These are phyloP conservation scores for Stictocephala bisonia DNA, from an alignment of 2,888 invertebrate genomes.

Conservation along the genomic window DNA sequence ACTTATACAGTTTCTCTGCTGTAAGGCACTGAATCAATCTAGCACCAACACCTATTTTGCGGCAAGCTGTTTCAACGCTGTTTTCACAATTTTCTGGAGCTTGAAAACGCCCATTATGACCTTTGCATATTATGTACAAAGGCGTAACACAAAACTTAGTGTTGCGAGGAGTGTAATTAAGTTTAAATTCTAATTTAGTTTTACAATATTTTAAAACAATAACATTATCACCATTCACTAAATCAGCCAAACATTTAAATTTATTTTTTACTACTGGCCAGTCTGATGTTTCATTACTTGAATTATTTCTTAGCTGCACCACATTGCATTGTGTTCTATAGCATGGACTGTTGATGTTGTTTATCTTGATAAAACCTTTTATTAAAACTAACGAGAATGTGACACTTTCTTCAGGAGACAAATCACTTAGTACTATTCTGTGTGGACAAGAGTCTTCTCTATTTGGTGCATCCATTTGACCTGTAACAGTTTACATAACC, in stretches of 20 bases:
- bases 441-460: slow-evolving; percentile 30
- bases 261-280: slow-evolving; percentile 75
- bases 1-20: slow-evolving; percentile 87
- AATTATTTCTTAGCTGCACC: slow-evolving; percentile 58
- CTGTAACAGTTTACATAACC: too few species aligned
- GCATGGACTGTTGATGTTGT: slow-evolving; percentile 63
- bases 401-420: slow-evolving; percentile 72
- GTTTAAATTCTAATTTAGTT: slow-evolving; percentile 33
- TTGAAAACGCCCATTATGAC: slow-evolving; percentile 84
- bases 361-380: slow-evolving; percentile 68
- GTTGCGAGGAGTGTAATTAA: slow-evolving; percentile 48
- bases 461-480: not conserved
- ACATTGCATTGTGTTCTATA: slow-evolving; percentile 62
- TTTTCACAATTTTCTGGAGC: slow-evolving; percentile 73
- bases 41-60: slow-evolving; percentile 79
- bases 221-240: slow-evolving; percentile 73
- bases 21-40: slow-evolving; percentile 87
- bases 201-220: slow-evolving; percentile 71
- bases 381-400: slow-evolving; percentile 72
- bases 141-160: slow-evolving; percentile 64
- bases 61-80: slow-evolving; percentile 78
- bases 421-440: slow-evolving; percentile 67
- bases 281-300: slow-evolving; percentile 60
- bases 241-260: slow-evolving; percentile 76
- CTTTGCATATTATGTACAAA: slow-evolving; percentile 84